Evolutionary conservation across 2,888 invertebrate genomes (phyloP), one percentile per base, ranked within the genome.

Genomic region (Nebria salina): DNA sequence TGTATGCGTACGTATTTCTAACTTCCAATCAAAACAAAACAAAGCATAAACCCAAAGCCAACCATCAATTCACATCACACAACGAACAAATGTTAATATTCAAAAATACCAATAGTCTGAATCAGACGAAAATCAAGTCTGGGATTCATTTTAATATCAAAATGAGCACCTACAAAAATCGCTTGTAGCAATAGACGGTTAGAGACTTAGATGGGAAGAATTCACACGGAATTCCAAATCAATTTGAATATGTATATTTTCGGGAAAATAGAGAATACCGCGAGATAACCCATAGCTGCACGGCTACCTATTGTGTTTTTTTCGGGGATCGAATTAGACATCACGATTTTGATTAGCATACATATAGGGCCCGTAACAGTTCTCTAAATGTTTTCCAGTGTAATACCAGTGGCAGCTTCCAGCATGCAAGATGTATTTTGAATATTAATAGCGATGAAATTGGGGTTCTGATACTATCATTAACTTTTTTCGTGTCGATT

Each of bases 211-310:
- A 68, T 72, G 77, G 64, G 13, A 42, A 64, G 68, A 78, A 74
- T 78, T 78, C 78, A 74, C 78, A 78, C 78, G 78, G 54, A 78
- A 73, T 78, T 74, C 20, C 34, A 78, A 78, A 74, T 78, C 78
- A 78, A 78, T 78, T 78, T 78, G 72, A 78, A 78, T 74, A 77
- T 64, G 68, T 76, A 72, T 41, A 11, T 42, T 42, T 42, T 77
- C 26, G 25, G 64, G 42, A 34, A 77, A 65, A 72, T 26, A 77
- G 54, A 41, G 73, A 73, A 78, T 65, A 25, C 78, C 66, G 65
- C 72, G 54, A 43, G 65, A 66, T 74, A 70, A 6, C 68, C 20
- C 26, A 34, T 11, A 34, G 70, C 26, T 70, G 5, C 20, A 20
- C 20, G 20, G 43, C 43, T 43, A 13, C 4, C 4, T 54, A 54